Percentiles rank a stretch among this genome's conserved stretches.
phyloP scores from a whole-genome alignment of 53 echinoderm and acorn worm genomes.

The Glandiceps talaboti region DNA sequence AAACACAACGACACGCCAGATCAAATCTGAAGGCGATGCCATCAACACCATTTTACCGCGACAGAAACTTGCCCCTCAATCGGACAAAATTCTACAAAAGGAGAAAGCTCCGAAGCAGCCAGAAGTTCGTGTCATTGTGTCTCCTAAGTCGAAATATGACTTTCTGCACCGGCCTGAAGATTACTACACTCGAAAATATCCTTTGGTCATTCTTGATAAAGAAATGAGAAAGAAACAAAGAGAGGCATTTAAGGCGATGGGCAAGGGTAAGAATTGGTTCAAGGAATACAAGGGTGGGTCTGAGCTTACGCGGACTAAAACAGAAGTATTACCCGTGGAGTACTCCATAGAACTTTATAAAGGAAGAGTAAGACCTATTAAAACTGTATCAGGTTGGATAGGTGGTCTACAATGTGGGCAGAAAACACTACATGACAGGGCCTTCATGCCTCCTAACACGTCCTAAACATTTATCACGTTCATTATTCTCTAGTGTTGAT shows the following conservation, averaged over 20 bases:
- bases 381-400: slow-evolving; percentile 31
- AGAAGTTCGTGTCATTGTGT: slow-evolving; percentile 24
- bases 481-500: no score
- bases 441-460: neutral
- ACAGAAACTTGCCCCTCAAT: neutral
- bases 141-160: slow-evolving; percentile 36
- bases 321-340: slow-evolving; percentile 29
- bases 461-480: neutral
- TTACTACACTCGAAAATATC: slow-evolving; percentile 36
- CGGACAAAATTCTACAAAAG: neutral
- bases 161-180: slow-evolving; percentile 23
- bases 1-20: neutral
- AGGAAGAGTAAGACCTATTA: slow-evolving; percentile 21
- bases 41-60: neutral
- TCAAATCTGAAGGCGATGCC: no score
- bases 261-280: neutral
- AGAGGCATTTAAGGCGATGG: neutral
- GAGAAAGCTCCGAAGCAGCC: neutral
- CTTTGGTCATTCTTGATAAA: slow-evolving; percentile 35
- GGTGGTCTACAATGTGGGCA: slow-evolving; percentile 38
- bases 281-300: neutral
- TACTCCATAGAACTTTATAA: slow-evolving; percentile 25
- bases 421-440: slow-evolving; percentile 30
- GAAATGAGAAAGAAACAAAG: neutral
- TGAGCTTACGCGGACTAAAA: slow-evolving; percentile 13